phyloP scores from a whole-genome alignment of 1,140 invertebrate species.

The Pseudomyrmex concolor region DNA sequence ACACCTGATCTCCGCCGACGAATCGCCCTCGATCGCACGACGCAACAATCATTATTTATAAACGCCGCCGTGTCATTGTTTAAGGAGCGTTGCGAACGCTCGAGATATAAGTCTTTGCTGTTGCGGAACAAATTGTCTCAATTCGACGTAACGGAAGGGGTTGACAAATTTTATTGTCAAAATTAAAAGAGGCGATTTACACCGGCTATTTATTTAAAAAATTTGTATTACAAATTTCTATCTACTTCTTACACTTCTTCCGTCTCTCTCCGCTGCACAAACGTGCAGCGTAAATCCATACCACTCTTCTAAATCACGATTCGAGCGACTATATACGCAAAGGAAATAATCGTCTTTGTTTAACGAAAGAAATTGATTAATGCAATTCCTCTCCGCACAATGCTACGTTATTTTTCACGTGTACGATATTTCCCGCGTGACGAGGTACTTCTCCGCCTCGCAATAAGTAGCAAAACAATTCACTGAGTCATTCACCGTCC shows the following conservation, averaged over 20 bases:
- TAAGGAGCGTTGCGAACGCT: constrained; percentile 54
- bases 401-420: constrained; percentile 2
- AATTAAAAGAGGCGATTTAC: not conserved
- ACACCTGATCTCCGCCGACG: constrained; percentile 69
- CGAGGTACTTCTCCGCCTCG: constrained; percentile 51
- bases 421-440: constrained; percentile 10
- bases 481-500: constrained; percentile 61
- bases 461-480: constrained; percentile 73
- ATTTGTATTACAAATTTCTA: too few relatives aligned
- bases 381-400: not conserved
- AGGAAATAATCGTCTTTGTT: not conserved
- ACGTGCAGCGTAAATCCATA: too few relatives aligned
- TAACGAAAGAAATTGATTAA: not conserved
- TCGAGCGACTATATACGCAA: not conserved
- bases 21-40: constrained; percentile 44
- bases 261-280: too few relatives aligned
- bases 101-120: constrained; percentile 9
- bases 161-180: constrained; percentile 17
- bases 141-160: not conserved
- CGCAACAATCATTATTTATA: constrained; percentile 70
- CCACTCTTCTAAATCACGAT: too few relatives aligned
- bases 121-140: constrained; percentile 6
- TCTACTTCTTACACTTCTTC: not conserved
- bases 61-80: constrained; percentile 65
- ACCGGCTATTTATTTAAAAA: too few relatives aligned